phyloP scores from a whole-genome alignment of 2,797 vertebrate species.

The Eulemur coronatus region DNA sequence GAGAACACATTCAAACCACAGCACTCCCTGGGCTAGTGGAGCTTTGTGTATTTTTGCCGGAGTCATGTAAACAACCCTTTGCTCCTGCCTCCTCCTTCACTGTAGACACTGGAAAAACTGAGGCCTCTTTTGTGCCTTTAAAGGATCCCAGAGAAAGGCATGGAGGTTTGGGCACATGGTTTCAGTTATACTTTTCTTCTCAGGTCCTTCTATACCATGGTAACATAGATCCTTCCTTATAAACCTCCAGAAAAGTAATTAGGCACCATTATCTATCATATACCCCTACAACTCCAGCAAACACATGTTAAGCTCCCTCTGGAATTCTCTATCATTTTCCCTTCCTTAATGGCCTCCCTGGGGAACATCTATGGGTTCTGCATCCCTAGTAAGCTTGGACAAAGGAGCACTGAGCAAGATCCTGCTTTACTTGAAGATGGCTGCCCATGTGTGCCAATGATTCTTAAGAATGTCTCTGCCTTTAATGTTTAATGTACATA shows the following conservation, averaged over 20 bases:
- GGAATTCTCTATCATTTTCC: neutral
- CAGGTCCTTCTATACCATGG: no score
- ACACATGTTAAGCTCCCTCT: neutral
- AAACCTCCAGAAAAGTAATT: neutral
- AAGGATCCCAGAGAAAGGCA: neutral
- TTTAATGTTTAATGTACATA: neutral
- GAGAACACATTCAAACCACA: neutral
- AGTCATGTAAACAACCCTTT: neutral
- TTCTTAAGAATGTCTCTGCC: neutral
- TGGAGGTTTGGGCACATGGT: no score
- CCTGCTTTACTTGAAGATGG: neutral
- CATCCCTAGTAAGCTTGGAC: neutral
- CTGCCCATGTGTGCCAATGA: neutral
- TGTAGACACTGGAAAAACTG: neutral
- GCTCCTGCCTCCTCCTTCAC: neutral
- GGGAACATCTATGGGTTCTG: neutral
- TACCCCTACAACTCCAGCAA: neutral
- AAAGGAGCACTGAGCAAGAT: neutral
- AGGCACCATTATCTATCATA: neutral
- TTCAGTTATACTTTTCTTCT: neutral
- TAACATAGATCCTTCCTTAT: neutral
- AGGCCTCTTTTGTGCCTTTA: neutral
- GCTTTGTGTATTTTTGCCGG: neutral
- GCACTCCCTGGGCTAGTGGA: neutral
- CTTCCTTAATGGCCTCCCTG: rapidly evolving